A percentile compares a stretch with the other conserved stretches of the same genome.
Conservation (phyloP, 2,888 invertebrate genomes). For the Acanthoscelides obtectus region DNA sequence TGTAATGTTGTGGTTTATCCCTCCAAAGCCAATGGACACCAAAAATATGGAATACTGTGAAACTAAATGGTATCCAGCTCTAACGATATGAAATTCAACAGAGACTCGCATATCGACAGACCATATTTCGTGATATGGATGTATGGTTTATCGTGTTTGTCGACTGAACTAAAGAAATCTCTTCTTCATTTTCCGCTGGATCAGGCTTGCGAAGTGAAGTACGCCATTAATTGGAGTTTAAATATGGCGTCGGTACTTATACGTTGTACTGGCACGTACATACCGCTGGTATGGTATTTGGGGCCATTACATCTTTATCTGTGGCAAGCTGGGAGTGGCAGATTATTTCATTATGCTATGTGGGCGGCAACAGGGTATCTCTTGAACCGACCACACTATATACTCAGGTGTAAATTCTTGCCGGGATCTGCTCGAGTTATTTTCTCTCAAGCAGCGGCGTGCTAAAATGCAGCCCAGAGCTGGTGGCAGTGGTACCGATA, state of each 20-base stretch:
- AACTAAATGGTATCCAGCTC: no score
- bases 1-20: no score
- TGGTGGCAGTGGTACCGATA: no score
- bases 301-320: slow-evolving; percentile 47
- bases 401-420: slow-evolving; percentile 45
- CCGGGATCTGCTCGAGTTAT: slow-evolving; percentile 12
- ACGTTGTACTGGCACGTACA: not conserved
- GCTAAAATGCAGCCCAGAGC: no score
- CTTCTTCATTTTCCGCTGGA: slow-evolving; percentile 1
- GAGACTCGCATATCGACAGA: no score
- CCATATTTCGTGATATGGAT: no score
- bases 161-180: not conserved
- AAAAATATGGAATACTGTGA: no score
- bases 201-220: slow-evolving; percentile 18
- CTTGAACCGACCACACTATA: slow-evolving; percentile 29
- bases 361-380: slow-evolving; percentile 42
- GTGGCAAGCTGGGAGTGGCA: slow-evolving; percentile 44
- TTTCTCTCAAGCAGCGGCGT: slow-evolving; percentile 14
- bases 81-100: no score
- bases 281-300: slow-evolving; percentile 34
- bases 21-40: no score
- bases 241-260: slow-evolving; percentile 29
- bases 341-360: slow-evolving; percentile 46
- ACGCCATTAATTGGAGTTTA: slow-evolving; percentile 36
- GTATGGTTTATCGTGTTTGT: no score